A percentile compares a stretch with the other conserved stretches of the same genome.
Evolutionary conservation across 2,797 vertebrate genomes (phyloP).

Genomic region (Spheniscus humboldti): DNA sequence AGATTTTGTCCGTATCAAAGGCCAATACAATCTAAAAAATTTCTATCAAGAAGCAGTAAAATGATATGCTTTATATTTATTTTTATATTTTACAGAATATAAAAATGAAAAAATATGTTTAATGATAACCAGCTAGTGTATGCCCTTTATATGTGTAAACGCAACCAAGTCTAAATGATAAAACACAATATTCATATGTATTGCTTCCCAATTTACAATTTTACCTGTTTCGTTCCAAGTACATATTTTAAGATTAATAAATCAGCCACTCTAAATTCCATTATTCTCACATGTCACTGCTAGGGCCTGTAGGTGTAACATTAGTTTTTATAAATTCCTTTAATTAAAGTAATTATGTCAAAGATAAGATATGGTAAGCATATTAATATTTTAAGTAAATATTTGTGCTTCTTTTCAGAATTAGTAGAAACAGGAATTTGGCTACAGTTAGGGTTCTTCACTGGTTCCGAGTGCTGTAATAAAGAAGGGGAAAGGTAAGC

Average conservation of each 20-base stretch:
- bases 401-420: slow-evolving; percentile 34
- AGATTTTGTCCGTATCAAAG: background rate
- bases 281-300: background rate
- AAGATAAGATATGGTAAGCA: slow-evolving; percentile 13
- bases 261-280: background rate
- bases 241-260: background rate
- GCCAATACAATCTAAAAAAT: background rate
- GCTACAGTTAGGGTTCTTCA: slow-evolving; percentile 9
- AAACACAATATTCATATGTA: background rate
- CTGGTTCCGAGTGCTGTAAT: background rate
- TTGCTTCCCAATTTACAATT: background rate
- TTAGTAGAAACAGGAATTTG: slow-evolving; percentile 29
- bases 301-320: fast-evolving
- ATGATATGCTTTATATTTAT: background rate
- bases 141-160: background rate
- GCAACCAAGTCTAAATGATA: background rate
- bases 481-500: background rate
- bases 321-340: slow-evolving; percentile 13
- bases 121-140: background rate
- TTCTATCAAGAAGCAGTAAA: background rate
- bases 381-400: slow-evolving; percentile 37
- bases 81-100: background rate
- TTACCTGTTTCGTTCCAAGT: background rate
- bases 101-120: background rate
- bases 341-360: slow-evolving; percentile 41